Base-by-base conservation (phyloP, 2,888 invertebrate genomes). In the Agonum fuliginosum region DNA sequence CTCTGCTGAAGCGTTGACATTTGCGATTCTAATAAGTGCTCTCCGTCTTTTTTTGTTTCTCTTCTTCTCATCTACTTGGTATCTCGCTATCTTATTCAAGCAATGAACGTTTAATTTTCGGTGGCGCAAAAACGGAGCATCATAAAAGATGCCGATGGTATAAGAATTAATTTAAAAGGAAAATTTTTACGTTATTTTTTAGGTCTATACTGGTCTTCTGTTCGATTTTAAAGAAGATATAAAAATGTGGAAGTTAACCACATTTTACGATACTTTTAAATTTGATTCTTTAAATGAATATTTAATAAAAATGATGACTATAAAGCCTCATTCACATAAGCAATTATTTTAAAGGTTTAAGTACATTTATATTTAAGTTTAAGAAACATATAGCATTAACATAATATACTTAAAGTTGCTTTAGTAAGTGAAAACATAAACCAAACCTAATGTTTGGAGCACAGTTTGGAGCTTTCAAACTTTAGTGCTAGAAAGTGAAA, bases 11-110 rank as follows among this genome's bases (percentile, higher is more conserved):
- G 67, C 51, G 27, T 74, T 65, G 74, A 74, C 74, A 74, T 74
- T 74, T 74, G 74, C 46, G 62, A 74, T 74, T 74, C 74, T 62
- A 74, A 74, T 74, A 74, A 65, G 62, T 46, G 41, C 74, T 54
- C 37, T 43, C 27, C 2, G 20, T 37, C 19, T 41, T 17, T 67
- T 67, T 41, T 41, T 37, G 37, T 41, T 10, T 67, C 17, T 62
- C 58, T 62, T 14, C 30, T 30, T 14, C 19, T 0, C 17, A 46
- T 10, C 17, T 8, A 62, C 14, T 27, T 27, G 17, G 12, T 54
- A 72, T 72, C 72, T 62, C 37, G 4, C 51, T 72, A 43, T 74
- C 27, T 74, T 22, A 22, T 24, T 62, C 73, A 20, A 20, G 54
- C 74, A 65, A 27, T 67, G 43, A 46, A 65, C 48, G 43, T 74